A percentile compares a stretch with the other conserved stretches of the same genome.
Conservation (phyloP, 37 sponge, comb jelly and placozoan genomes). For the Hormiphora californensis region DNA sequence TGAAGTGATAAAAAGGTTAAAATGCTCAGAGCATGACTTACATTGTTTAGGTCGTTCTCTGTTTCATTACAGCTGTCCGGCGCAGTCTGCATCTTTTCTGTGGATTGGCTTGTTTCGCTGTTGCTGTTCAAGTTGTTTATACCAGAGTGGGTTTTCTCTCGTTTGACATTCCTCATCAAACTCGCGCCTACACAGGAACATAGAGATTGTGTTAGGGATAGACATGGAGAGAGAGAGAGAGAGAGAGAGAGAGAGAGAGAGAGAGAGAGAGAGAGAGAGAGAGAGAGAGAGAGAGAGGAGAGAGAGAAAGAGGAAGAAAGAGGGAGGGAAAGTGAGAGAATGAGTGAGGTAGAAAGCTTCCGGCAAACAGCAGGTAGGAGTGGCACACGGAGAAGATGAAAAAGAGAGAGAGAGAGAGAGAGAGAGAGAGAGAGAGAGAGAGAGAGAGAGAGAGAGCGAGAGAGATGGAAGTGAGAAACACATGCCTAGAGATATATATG, state of each 20-base stretch:
- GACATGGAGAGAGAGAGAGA: background rate
- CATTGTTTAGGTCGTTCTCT: background rate
- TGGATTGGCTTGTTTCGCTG: background rate
- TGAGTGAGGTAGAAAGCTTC: background rate
- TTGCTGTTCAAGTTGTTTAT: no score
- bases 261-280: slow-evolving; percentile 41
- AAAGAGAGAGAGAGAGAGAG: slow-evolving; percentile 36
- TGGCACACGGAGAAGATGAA: background rate
- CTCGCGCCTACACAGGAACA: background rate
- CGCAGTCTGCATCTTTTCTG: slow-evolving; percentile 50
- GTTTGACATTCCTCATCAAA: slow-evolving; percentile 54
- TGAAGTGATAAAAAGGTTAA: background rate
- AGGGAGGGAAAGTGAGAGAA: slow-evolving; percentile 11
- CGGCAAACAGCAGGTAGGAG: background rate
- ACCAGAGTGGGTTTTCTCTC: slow-evolving; percentile 26
- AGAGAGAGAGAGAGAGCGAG: slow-evolving; percentile 41
- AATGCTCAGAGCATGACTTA: background rate
- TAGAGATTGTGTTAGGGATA: background rate
- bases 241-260: slow-evolving; percentile 41
- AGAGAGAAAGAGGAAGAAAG: slow-evolving; percentile 18
- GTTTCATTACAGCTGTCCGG: background rate
- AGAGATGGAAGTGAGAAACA: background rate
- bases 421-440: slow-evolving; percentile 41
- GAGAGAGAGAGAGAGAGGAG: slow-evolving; percentile 41
- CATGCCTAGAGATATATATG: no score